Evolutionary conservation across 2,888 invertebrate genomes (phyloP).

Genomic region (Cephus spinipes): DNA sequence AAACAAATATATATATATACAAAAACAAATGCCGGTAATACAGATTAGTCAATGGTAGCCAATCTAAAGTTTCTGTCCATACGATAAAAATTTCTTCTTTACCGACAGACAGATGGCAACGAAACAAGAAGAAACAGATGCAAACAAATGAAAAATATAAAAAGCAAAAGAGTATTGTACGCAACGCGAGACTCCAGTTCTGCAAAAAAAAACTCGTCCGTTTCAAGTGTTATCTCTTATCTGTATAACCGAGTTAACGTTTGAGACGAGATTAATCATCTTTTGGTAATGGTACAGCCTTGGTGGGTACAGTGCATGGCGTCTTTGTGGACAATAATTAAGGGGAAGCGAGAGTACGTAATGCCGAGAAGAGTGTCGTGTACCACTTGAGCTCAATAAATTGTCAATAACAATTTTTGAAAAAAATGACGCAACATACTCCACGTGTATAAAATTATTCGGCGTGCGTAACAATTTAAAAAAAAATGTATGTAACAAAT

Average conservation of each 20-base stretch:
- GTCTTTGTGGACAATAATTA: slow-evolving; percentile 13
- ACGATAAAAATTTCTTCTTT: neutral
- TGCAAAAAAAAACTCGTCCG: slow-evolving; percentile 18
- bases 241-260: neutral
- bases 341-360: slow-evolving; percentile 5
- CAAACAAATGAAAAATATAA: neutral
- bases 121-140: neutral
- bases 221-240: slow-evolving; percentile 14
- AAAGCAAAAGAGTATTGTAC: neutral
- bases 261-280: neutral
- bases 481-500: neutral
- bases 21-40: neutral
- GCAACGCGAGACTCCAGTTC: slow-evolving; percentile 8
- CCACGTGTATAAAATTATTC: neutral
- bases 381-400: neutral
- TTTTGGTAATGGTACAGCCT: neutral
- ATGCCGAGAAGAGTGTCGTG: slow-evolving; percentile 5
- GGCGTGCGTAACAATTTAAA: neutral
- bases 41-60: neutral
- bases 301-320: neutral
- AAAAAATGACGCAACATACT: neutral
- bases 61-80: neutral
- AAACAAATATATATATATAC: neutral
- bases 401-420: neutral
- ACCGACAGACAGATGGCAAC: neutral